Evolutionary conservation across 2,113 vertebrate genomes (phyloP).

Genomic region (Hydrochoerus hydrochaeris): DNA sequence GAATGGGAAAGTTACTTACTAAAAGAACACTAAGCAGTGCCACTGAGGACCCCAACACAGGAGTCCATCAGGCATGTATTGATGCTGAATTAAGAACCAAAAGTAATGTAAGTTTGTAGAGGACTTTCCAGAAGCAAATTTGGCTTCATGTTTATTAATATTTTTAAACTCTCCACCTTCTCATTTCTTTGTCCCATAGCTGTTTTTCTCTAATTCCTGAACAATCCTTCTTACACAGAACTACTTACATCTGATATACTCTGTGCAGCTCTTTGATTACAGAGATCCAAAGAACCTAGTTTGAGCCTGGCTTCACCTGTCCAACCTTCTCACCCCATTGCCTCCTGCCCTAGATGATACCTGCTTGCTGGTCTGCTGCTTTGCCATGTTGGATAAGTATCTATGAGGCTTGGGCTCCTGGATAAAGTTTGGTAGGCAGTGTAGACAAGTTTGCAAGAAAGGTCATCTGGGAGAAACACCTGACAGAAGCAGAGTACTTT

Average conservation of each 20-base stretch:
- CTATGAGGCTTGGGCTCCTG: neutral
- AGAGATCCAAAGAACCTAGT: neutral
- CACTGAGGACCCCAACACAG: neutral
- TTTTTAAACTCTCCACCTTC: constrained; percentile 12
- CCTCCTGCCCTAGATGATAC: neutral
- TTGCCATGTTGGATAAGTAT: neutral
- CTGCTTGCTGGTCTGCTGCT: neutral
- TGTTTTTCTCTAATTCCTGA: neutral
- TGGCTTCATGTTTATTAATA: neutral
- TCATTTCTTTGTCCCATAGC: neutral
- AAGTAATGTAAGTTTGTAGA: neutral
- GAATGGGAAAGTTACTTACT: neutral
- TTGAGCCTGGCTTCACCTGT: neutral
- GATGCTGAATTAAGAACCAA: constrained; percentile 6
- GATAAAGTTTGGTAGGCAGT: neutral
- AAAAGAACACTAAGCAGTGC: neutral
- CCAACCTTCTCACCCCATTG: neutral
- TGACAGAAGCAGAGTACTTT: neutral
- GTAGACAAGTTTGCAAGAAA: neutral
- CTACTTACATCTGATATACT: neutral
- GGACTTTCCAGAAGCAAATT: neutral
- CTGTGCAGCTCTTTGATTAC: neutral
- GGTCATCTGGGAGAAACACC: neutral
- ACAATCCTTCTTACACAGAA: neutral
- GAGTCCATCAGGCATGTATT: neutral